Evolutionary conservation across 37 sponge, comb jelly and placozoan species (phyloP).

Genomic region (Geodia barretti): DNA sequence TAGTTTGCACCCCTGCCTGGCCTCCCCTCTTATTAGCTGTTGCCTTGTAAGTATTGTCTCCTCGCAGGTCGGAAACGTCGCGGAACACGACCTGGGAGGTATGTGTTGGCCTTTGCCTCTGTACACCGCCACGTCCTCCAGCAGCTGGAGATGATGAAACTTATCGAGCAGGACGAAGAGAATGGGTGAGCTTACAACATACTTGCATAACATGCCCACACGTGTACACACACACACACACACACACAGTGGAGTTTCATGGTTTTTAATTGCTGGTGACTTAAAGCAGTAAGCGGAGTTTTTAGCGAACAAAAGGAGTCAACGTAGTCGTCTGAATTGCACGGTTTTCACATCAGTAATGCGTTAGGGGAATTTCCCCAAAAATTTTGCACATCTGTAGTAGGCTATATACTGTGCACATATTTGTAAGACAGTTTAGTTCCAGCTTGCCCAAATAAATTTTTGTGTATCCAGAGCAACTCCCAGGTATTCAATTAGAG

Average conservation of each 20-base stretch:
- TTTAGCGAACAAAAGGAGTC: too few relatives aligned
- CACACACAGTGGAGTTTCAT: not conserved
- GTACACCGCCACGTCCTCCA: conserved; percentile 75
- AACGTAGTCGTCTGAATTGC: not conserved
- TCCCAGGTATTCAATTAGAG: too few relatives aligned
- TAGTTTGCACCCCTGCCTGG: not conserved
- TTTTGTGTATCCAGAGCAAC: too few relatives aligned
- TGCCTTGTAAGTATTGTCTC: not conserved
- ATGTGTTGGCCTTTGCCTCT: conserved; percentile 53
- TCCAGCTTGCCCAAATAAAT: too few relatives aligned
- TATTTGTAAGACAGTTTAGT: too few relatives aligned
- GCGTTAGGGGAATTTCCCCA: too few relatives aligned
- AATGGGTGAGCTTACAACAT: conserved; percentile 82
- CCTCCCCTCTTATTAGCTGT: not conserved
- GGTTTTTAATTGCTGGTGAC: conserved; percentile 3
- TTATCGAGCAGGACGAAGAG: conserved; percentile 71
- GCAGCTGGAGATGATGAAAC: conserved; percentile 77
- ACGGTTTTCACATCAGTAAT: not conserved
- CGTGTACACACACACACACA: not conserved
- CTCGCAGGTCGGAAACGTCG: conserved; percentile 71
- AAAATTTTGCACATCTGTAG: too few relatives aligned
- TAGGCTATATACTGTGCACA: too few relatives aligned
- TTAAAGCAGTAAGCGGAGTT: too few relatives aligned
- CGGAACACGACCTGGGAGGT: conserved; percentile 64
- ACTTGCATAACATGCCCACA: not conserved